Base-by-base conservation (phyloP, 2,888 invertebrate species). In the Chaetoderma sp. region DNA sequence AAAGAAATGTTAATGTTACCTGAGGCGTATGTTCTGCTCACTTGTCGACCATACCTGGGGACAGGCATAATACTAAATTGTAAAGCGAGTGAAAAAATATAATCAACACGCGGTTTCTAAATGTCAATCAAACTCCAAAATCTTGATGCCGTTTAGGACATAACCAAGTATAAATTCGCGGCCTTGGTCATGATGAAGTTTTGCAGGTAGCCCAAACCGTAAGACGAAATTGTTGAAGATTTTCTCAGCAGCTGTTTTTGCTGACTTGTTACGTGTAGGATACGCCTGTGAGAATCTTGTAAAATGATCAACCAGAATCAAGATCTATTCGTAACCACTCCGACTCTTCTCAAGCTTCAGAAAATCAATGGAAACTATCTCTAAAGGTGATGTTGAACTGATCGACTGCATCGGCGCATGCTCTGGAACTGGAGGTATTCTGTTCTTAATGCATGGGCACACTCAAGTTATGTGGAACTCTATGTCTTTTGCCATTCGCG, bases 351-450 rank as follows among this genome's bases (percentile, higher is more conserved):
- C 63, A 25, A 63, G 30, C 13, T 47, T 36, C 8, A 63, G 58
- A 59, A 58, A 57, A 23, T 63, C 58, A 6, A 63, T 23, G 1
- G 50, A 63, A 18, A 63, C 63, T 13, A 63, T 27, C 18, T 63
- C 16, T 18, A 63, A 58, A 58, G 63, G 50, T 23, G 36, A 30
- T 32, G 63, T 36, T 4, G 57, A 49, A 8, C 25, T 23, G 16
- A 63, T 58, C 3, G 47, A 42, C 32, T 50, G 4, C 47, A 63
- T 28, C 6, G 47, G 57, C 16, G 54, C 64, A 39, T 32, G 8
- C 16, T 13, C 28, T 25, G 39, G 39, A 10, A 21, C 36, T 25
- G 16, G 28, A 13, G 44, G 58, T 8, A 25, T 18, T 45, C 45
- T 58, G 27, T 58, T 28, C 18, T 42, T 39, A n/a, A 58, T 30